phyloP scores from a whole-genome alignment of 2,113 vertebrate genomes.

The Rhizomys pruinosus region DNA sequence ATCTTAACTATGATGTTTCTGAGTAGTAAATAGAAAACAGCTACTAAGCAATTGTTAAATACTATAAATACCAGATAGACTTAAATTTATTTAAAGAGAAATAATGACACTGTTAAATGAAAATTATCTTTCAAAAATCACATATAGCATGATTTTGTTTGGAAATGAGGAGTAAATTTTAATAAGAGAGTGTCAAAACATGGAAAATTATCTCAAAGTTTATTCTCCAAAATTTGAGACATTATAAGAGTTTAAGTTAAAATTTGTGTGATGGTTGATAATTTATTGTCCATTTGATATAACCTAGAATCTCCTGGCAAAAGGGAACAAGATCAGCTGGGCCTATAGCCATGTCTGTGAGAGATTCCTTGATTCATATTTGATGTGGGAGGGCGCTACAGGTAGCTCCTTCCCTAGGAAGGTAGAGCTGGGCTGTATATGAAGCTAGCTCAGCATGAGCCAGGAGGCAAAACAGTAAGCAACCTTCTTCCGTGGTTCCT shows the following conservation, averaged over 20 bases:
- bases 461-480: no score
- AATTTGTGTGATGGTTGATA: background rate
- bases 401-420: no score
- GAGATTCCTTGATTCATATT: no score
- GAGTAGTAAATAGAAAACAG: background rate
- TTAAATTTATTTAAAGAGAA: slow-evolving; percentile 1
- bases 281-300: no score
- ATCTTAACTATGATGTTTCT: background rate
- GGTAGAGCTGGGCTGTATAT: no score
- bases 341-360: no score
- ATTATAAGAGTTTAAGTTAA: background rate
- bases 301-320: no score
- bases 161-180: background rate
- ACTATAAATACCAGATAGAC: background rate
- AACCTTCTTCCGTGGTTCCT: no score
- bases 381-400: no score
- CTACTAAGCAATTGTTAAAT: background rate
- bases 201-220: background rate
- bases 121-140: background rate
- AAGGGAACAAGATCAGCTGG: no score
- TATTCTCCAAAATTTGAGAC: background rate
- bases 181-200: background rate
- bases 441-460: no score
- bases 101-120: background rate
- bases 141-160: background rate